These are phyloP conservation scores for Pseudoatta argentina DNA, from an alignment of 1,140 invertebrate species.

Conservation along the genomic window DNA sequence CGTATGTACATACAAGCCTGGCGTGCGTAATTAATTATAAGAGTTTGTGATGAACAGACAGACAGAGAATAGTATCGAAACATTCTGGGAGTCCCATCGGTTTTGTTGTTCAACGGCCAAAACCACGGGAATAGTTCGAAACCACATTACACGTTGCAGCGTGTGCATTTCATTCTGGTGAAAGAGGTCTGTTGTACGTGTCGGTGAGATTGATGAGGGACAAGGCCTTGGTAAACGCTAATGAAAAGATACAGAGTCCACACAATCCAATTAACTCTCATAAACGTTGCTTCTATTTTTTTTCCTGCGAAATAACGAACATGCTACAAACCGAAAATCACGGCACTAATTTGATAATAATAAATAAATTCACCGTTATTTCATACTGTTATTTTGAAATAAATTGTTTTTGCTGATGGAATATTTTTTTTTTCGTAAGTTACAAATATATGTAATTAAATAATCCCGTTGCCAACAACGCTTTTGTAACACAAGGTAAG, in stretches of 20 bases:
- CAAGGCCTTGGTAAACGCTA: conserved; percentile 66
- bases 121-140: conserved; percentile 70
- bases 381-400: conserved; percentile 5
- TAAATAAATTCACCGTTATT: conserved; percentile 8
- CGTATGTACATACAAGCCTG: neutral
- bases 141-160: conserved; percentile 71
- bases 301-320: conserved; percentile 9
- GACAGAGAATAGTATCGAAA: conserved; percentile 55
- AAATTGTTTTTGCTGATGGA: neutral
- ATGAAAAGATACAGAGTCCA: conserved; percentile 62
- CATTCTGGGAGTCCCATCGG: conserved; percentile 67
- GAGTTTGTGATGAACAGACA: conserved; percentile 61
- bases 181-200: conserved; percentile 56
- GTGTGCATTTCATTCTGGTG: conserved; percentile 68
- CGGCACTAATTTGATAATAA: conserved; percentile 20
- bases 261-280: conserved; percentile 55
- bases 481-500: neutral
- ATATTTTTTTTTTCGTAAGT: conserved; percentile 19
- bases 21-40: conserved; percentile 67
- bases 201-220: conserved; percentile 72
- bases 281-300: conserved; percentile 37
- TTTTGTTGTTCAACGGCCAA: conserved; percentile 72
- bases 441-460: conserved; percentile 26
- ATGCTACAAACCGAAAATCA: neutral
- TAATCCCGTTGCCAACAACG: neutral